Base-by-base conservation (phyloP, 2,888 invertebrate species). In the Eristalinus aeneus region DNA sequence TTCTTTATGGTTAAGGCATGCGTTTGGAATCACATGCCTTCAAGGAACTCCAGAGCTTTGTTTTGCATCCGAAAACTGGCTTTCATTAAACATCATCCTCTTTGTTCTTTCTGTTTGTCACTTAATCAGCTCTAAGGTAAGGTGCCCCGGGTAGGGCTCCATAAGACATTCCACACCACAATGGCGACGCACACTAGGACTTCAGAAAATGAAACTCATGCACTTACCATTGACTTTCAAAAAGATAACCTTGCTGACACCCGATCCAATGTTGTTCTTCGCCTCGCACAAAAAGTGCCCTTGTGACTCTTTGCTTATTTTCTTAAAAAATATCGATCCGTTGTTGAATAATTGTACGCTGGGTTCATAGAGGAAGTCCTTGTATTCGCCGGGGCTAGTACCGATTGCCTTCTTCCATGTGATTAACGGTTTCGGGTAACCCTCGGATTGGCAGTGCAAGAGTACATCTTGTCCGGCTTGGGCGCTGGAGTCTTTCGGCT, bases 271-370 rank as follows among this genome's bases (percentile, higher is more conserved):
- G 89, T 96, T 97, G 91, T 98, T 98, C 90, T 97, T 96, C n/a
- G 97, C 97, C 91, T 98, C 97, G 92, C 98, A 98, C 71, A 98
- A 94, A 92, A 97, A 98, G 92, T 97, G 96, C 0, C 98, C 97
- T 93, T 97, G 97, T 91, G 96, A 97, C 90, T 96, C 96, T 93
- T 97, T 97, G 89, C 95, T 96, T 68, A 97, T 96, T 90, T 96
- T 95, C 89, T 95, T 95, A 92, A 97, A 97, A 88, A 96, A 95
- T 88, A 97, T 94, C 11, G 97, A 97, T 31, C 97, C 97, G 91
- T 97, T 97, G 89, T 96, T 95, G 89, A 96, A 95, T 80, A 96
- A 94, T 87, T 96, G 95, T 32, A 96, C 95, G 90, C 95, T 96
- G 69, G 96, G 96, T 91, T 96, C 96, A 90, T 96, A 96, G 89